Conservation (phyloP, 2,797 vertebrate genomes). For the Melanotaenia nigrans region DNA sequence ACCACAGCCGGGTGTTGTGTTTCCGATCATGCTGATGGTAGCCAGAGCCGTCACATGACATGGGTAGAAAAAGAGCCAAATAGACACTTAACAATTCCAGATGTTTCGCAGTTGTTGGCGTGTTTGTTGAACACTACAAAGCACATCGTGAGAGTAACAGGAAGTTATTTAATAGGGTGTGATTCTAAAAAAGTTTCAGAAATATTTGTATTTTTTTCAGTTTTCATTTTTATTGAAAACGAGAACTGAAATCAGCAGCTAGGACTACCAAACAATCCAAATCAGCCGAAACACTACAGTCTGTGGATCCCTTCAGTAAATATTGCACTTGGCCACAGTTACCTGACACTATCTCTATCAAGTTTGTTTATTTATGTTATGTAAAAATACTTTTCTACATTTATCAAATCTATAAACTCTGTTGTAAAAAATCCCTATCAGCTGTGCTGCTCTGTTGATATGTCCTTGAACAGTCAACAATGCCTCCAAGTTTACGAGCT, state of each 20-base stretch:
- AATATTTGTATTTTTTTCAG: background rate
- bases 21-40: too few species aligned
- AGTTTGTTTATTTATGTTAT: constrained; percentile 15
- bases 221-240: background rate
- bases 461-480: background rate
- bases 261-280: background rate
- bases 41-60: too few species aligned
- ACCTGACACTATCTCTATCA: too few species aligned
- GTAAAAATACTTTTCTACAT: background rate
- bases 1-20: too few species aligned
- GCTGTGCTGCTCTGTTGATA: background rate
- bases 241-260: background rate
- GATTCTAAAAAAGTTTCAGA: background rate
- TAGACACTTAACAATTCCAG: too few species aligned
- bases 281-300: background rate
- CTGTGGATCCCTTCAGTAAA: background rate
- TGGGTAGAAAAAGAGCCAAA: too few species aligned
- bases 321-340: too few species aligned
- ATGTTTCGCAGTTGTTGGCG: too few species aligned
- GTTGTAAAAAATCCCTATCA: background rate
- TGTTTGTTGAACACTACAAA: too few species aligned
- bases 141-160: too few species aligned
- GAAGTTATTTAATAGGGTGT: too few species aligned
- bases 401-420: constrained; percentile 3
- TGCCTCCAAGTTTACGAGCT: background rate